Base-by-base conservation (phyloP, 2,797 vertebrate genomes). In the Sebastes umbrosus region DNA sequence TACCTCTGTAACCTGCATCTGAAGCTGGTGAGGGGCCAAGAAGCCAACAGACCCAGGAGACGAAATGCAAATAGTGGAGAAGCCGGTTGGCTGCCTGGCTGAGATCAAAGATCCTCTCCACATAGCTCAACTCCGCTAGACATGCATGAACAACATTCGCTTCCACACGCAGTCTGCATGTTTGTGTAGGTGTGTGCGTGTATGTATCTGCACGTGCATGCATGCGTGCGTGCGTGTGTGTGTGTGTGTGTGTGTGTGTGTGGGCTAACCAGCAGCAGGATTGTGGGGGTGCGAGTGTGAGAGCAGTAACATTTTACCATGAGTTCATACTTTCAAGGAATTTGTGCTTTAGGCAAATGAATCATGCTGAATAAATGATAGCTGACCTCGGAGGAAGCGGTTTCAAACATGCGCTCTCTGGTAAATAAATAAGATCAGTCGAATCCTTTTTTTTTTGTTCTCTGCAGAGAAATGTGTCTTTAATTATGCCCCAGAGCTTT, bases 1-100 rank as follows among this genome's bases (percentile, higher is more conserved):
- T 93, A 93, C 92, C 90, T 93, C 89, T 91, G 89, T 90, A 93
- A 94, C 91, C 93, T 94, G 92, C 89, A 90, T 93, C 90, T 91
- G 86, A 90, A 89, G 88, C 87, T 93, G 88, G 85, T 93, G 84
- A 93, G 88, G 87, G 91, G 92, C 92, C 92, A 92, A 93, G 89
- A 85, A 91, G 89, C 87, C 93, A 93, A 88, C 85, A 87, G 90
- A 93, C 92, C 89, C 91, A 78, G 73, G 91, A 92, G 93, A 92
- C 89, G 55, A 67, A 91, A 93, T 90, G 89, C 89, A 93, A 93
- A 92, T 90, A 92, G 90, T 34, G 76, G 89, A 90, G 90, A 85
- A 89, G 87, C 90, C 82, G 88, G 88, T 91, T 89, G 91, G 91
- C 87, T 88, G 88, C 90, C 78, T 84, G 84, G 74, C 83, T 82